Base-by-base conservation (phyloP, 2,113 vertebrate genomes). In the Ceyx cyanopectus region DNA sequence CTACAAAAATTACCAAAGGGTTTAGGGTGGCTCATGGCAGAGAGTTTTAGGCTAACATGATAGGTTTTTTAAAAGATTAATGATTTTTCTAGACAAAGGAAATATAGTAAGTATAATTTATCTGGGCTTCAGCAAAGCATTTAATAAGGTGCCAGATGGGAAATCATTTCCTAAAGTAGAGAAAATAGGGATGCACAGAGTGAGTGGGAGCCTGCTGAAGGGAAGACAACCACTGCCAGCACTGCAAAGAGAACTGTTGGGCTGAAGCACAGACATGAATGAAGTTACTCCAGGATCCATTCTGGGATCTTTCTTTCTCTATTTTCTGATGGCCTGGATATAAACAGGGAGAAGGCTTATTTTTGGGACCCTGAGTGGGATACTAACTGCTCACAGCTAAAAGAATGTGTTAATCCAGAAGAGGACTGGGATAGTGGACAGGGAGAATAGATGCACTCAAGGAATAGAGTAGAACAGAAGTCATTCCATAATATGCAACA, bases 71-170 rank as follows among this genome's bases (percentile, higher is more conserved):
- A 32, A 67, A 81, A 89, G 75, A 91, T 85, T 80, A 85, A 94
- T 91, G 75, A 77, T 80, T 94, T 92, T 92, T 82, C 84, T 63
- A 94, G 54, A 92, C 89, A 96, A 92, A 93, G 63, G 60, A 93
- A 94, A 87, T 66, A 78, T 45, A 21, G 67, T 85, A 72, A 78
- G 30, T 85, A 84, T 91, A 84, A 94, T 94, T 91, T 89, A 84
- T 82, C 78, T 79, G 74, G 69, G 93, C 58, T 94, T 76, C 89
- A 79, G n/a, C 53, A 94, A 89, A 76, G 74, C 78, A 91, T 94
- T 95, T 94, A 94, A 79, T 82, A 89, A 92, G 34, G 50, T 5
- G 3, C 70, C 87, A 91, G 66, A 81, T 58, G 89, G 87, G 93
- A 94, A 94, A 91, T 87, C 2, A 27, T 84, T 81, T 89, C 85